phyloP scores from a whole-genome alignment of 30 jellyfish, hydroid and myxozoan species.

The Pelagia noctiluca region DNA sequence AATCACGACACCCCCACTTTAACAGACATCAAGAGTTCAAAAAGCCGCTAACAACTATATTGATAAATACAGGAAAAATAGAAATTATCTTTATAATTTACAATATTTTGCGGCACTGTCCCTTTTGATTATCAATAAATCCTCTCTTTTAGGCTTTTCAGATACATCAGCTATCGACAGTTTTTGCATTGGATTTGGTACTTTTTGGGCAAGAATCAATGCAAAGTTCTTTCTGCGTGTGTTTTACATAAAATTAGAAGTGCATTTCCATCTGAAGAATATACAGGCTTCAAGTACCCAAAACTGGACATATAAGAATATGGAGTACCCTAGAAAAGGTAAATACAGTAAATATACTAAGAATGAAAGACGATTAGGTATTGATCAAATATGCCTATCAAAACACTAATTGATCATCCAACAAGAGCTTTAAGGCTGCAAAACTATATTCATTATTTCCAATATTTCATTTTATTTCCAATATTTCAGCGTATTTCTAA shows the following conservation, averaged over 20 bases:
- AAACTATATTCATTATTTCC: no score
- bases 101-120: no score
- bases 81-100: no score
- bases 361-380: neutral
- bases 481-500: no score
- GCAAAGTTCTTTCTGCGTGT: constrained; percentile 38
- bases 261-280: constrained; percentile 29
- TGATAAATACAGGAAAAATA: no score
- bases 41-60: no score
- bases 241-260: constrained; percentile 17
- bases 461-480: no score
- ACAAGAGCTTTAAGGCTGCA: no score
- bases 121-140: neutral
- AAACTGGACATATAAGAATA: neutral
- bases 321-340: neutral
- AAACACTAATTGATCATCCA: no score
- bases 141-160: constrained; percentile 26
- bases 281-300: constrained; percentile 32
- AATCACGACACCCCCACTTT: no score
- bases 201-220: constrained; percentile 28
- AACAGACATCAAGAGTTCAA: no score
- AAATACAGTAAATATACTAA: neutral
- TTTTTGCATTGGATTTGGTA: constrained; percentile 33
- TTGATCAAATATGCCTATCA: no score
- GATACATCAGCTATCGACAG: constrained; percentile 43